Conservation (phyloP, 2,113 vertebrate species). For the Isurus oxyrinchus region DNA sequence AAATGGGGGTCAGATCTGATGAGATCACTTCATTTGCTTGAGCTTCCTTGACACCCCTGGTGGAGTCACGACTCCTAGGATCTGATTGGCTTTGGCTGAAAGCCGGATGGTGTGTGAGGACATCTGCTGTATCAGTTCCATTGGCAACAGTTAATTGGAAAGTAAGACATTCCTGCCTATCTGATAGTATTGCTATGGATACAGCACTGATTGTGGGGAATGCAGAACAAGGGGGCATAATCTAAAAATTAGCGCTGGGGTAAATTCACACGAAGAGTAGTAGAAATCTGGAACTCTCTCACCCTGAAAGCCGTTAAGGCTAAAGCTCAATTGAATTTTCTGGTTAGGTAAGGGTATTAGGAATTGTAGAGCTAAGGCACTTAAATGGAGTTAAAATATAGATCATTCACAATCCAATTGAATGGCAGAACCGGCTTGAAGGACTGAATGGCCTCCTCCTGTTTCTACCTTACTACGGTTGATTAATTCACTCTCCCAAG, state of each 20-base stretch:
- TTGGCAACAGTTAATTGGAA: background rate
- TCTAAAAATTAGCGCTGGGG: too few species aligned
- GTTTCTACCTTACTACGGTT: background rate
- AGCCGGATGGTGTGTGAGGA: too few species aligned
- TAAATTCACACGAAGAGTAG: background rate
- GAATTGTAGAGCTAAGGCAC: background rate
- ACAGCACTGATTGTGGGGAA: background rate
- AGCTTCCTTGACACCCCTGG: too few species aligned
- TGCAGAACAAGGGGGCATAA: background rate
- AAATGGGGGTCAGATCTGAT: background rate
- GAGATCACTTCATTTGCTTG: too few species aligned
- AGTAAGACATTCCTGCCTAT: background rate
- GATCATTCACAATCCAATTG: background rate
- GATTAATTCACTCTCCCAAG: background rate
- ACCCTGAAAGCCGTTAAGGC: background rate
- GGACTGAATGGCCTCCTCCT: background rate
- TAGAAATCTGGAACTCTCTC: background rate
- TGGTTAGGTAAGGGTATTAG: background rate
- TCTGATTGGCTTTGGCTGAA: too few species aligned
- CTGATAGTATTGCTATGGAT: background rate
- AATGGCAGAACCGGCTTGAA: background rate
- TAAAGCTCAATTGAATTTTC: background rate
- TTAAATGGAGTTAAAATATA: background rate
- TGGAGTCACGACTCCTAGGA: too few species aligned
- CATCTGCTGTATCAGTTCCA: background rate